Percentiles rank a stretch among this genome's conserved stretches.
Conservation (phyloP, 1,140 invertebrate genomes). For the Brachionus sp. region DNA sequence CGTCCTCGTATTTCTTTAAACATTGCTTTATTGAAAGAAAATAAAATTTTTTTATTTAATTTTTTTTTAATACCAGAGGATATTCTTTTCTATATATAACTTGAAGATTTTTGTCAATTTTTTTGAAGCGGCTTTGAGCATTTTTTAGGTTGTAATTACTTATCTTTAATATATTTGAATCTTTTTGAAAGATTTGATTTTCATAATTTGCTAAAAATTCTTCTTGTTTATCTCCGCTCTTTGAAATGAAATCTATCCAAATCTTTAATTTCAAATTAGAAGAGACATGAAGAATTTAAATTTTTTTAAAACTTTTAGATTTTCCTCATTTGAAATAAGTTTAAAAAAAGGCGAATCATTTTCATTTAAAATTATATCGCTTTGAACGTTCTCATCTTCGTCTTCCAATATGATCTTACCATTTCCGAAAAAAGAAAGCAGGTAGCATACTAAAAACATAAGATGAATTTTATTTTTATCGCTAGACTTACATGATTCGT, state of each 20-base stretch:
- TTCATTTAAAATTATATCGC: neutral
- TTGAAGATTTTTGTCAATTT: constrained; percentile 5
- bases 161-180: neutral
- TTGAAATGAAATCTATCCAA: constrained; percentile 35
- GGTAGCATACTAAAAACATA: neutral
- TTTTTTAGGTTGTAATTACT: neutral
- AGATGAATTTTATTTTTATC: neutral
- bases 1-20: neutral
- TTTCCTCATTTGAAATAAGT: neutral
- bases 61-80: neutral
- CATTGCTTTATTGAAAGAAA: neutral
- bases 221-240: constrained; percentile 22
- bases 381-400: neutral
- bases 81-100: neutral
- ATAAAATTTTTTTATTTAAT: neutral
- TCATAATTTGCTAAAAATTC: neutral
- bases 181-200: neutral
- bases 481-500: neutral
- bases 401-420: neutral
- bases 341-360: constrained; percentile 4
- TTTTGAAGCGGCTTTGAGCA: neutral
- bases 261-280: neutral
- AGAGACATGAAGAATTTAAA: neutral
- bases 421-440: neutral
- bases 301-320: constrained; percentile 15